Conservation (phyloP, 2,113 vertebrate genomes). For the Centropristis striata region DNA sequence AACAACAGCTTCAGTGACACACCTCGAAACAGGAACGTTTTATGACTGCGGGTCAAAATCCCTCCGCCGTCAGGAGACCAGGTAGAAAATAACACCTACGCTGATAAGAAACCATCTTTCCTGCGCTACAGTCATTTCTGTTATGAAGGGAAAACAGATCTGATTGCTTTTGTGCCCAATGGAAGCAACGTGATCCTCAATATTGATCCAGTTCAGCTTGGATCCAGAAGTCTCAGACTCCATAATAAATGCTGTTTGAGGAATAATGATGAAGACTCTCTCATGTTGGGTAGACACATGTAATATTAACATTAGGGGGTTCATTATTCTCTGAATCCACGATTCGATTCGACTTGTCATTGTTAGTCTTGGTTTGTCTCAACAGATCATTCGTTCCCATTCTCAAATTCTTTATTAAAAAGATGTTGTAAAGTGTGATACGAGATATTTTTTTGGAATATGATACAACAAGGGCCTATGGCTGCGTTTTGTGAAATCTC, state of each 20-base stretch:
- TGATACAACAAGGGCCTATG: too few relatives aligned
- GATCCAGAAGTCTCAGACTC: constrained; percentile 7
- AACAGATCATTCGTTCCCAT: too few relatives aligned
- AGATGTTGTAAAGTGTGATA: too few relatives aligned
- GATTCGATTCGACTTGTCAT: too few relatives aligned
- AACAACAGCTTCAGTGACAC: neutral
- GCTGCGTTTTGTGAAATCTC: too few relatives aligned
- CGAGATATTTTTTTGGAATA: too few relatives aligned
- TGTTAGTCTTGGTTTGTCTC: too few relatives aligned
- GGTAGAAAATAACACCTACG: constrained; percentile 17
- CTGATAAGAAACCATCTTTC: constrained; percentile 25
- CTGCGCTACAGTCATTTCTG: constrained; percentile 28
- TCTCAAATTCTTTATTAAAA: too few relatives aligned
- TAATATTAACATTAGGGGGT: neutral
- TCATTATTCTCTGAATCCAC: too few relatives aligned
- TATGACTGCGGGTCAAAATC: constrained; percentile 45
- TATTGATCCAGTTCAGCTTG: constrained; percentile 55
- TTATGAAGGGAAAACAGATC: constrained; percentile 35
- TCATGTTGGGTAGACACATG: neutral
- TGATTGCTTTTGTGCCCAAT: constrained; percentile 38
- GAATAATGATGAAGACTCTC: neutral
- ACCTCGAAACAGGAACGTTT: constrained; percentile 14
- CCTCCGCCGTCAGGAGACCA: constrained; percentile 25
- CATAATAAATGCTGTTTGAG: constrained; percentile 14
- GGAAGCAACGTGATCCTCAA: constrained; percentile 24